Conservation (phyloP, 2,113 vertebrate genomes). For the Prinia subflava region DNA sequence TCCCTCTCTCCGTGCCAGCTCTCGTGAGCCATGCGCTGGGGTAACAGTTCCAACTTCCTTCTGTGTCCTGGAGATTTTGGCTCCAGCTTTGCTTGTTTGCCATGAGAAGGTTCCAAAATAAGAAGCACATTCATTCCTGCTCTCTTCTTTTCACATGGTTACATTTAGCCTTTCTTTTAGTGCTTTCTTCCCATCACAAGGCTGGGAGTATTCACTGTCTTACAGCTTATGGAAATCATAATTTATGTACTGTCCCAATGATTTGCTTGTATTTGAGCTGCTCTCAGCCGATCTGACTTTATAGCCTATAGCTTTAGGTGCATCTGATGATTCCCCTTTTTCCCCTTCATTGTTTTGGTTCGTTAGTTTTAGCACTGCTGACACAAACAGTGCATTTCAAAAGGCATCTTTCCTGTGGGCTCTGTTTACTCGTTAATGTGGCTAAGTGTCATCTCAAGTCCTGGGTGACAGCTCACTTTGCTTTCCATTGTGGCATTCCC, state of each 20-base stretch:
- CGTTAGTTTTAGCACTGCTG: constrained; percentile 43
- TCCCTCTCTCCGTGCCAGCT: constrained; percentile 13
- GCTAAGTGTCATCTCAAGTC: constrained; percentile 52
- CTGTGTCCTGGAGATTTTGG: constrained; percentile 41
- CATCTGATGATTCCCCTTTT: constrained; percentile 12
- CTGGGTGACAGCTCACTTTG: constrained; percentile 23
- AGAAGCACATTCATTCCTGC: constrained; percentile 14
- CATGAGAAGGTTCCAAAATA: constrained; percentile 50
- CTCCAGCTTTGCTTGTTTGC: constrained; percentile 32
- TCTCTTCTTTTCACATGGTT: constrained; percentile 13
- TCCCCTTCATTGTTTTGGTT: constrained; percentile 20
- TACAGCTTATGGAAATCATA: neutral
- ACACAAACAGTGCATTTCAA: constrained; percentile 54
- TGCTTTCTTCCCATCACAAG: neutral
- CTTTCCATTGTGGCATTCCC: constrained; percentile 6
- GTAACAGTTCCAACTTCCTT: constrained; percentile 13
- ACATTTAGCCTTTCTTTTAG: constrained; percentile 15
- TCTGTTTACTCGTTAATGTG: constrained; percentile 61
- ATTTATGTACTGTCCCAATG: neutral
- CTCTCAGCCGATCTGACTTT: neutral
- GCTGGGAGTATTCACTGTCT: neutral
- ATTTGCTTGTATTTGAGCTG: neutral
- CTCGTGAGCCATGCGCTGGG: neutral
- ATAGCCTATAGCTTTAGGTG: constrained; percentile 17
- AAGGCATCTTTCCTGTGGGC: constrained; percentile 33